Conservation (phyloP, 2,888 invertebrate species). For the Macaria notata region DNA sequence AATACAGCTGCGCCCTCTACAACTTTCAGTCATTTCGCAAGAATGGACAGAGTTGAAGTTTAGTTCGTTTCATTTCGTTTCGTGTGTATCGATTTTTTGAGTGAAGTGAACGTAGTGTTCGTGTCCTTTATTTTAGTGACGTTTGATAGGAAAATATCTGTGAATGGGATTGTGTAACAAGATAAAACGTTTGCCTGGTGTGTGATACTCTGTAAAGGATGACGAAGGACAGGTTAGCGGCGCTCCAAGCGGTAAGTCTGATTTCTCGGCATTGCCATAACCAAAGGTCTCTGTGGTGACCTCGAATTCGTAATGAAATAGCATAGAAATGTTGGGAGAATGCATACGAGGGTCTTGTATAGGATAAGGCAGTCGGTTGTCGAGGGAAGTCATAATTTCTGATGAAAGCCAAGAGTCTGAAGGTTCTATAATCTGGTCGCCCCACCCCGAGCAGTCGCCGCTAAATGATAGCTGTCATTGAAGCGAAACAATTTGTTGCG, state of each 20-base stretch:
- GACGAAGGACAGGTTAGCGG: conserved; percentile 99
- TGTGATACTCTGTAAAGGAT: conserved; percentile 87
- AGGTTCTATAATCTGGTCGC: conserved; percentile 58
- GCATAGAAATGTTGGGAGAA: conserved; percentile 48
- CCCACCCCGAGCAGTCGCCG: conserved; percentile 70
- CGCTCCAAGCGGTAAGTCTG: conserved; percentile 94
- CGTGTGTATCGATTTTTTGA: conserved; percentile 91
- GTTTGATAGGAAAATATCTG: conserved; percentile 87
- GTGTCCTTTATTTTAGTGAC: conserved; percentile 87
- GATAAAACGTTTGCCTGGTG: conserved; percentile 85
- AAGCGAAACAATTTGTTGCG: conserved; percentile 66
- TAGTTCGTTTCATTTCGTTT: conserved; percentile 81
- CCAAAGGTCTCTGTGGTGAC: conserved; percentile 70
- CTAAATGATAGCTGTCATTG: conserved; percentile 68
- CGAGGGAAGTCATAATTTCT: conserved; percentile 18
- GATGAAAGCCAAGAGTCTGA: conserved; percentile 37
- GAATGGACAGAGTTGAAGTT: conserved; percentile 70
- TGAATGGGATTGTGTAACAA: conserved; percentile 91
- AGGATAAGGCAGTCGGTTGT: conserved; percentile 22
- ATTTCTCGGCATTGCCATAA: conserved; percentile 59
- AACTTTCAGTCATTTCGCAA: conserved; percentile 50
- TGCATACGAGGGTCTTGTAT: conserved; percentile 32
- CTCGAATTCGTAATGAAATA: conserved; percentile 67
- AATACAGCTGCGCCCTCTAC: conserved; percentile 60
- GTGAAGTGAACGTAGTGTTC: conserved; percentile 86